phyloP scores from a whole-genome alignment of 1,140 invertebrate species.

The Sipha flava region DNA sequence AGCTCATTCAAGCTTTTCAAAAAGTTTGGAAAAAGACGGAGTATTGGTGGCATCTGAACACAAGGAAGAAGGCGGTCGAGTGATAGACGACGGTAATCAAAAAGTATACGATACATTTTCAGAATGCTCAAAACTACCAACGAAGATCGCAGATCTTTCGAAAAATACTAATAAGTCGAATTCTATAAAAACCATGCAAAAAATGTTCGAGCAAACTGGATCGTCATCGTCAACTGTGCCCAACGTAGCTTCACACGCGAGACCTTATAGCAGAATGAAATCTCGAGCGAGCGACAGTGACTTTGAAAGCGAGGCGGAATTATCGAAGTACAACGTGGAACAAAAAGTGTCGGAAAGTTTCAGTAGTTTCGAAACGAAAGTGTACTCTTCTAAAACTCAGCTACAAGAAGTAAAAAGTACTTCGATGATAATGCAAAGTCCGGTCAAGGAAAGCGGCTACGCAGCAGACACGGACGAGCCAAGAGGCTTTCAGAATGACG shows the following conservation, averaged over 20 bases:
- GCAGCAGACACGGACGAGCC: constrained; percentile 64
- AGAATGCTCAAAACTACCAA: background rate
- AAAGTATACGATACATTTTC: background rate
- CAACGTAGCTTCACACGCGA: background rate
- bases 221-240: background rate
- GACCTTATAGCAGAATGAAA: constrained; percentile 3
- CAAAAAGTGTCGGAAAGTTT: background rate
- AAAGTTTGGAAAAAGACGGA: background rate
- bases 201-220: constrained; percentile 18
- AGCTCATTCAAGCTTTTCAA: background rate
- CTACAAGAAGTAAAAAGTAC: background rate
- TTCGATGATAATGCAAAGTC: background rate
- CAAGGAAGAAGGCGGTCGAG: background rate
- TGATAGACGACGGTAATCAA: background rate
- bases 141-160: background rate
- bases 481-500: constrained; percentile 34
- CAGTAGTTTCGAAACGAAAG: background rate
- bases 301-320: constrained; percentile 9
- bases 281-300: background rate
- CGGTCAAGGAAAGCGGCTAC: constrained; percentile 52
- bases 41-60: background rate
- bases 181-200: constrained; percentile 26
- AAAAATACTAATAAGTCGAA: background rate
- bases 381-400: background rate
- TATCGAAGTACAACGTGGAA: constrained; percentile 1